These are phyloP conservation scores for Atherinomorus stipes DNA, from an alignment of 2,113 vertebrate genomes.

Conservation along the genomic window DNA sequence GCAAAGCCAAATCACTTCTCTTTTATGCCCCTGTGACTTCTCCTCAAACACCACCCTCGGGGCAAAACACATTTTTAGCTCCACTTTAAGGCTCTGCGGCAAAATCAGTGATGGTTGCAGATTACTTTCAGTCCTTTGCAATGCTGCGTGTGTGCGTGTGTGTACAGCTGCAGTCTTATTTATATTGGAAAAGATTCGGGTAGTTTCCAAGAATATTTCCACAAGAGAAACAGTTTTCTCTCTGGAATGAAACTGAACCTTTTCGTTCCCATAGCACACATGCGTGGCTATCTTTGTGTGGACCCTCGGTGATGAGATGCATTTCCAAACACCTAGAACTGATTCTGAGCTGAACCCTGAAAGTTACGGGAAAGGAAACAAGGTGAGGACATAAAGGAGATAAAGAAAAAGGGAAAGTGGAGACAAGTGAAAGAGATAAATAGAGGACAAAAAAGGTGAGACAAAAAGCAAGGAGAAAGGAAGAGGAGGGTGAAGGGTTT, in stretches of 20 bases:
- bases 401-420: neutral
- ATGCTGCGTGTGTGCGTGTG: constrained; percentile 23
- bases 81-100: constrained; percentile 1
- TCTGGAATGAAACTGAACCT: constrained; percentile 52
- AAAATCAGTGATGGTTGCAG: constrained; percentile 22
- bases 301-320: neutral
- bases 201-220: constrained; percentile 70
- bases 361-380: neutral
- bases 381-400: neutral
- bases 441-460: neutral
- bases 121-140: constrained; percentile 30
- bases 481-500: neutral
- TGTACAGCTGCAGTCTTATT: constrained; percentile 86
- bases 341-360: neutral
- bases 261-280: constrained; percentile 20
- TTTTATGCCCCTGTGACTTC: constrained; percentile 7
- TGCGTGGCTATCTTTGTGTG: constrained; percentile 5
- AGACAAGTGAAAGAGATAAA: neutral
- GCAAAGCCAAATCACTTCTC: neutral
- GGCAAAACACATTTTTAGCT: constrained; percentile 11
- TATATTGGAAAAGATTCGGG: constrained; percentile 83
- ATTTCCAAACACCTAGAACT: neutral
- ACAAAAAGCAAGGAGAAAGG: neutral
- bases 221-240: constrained; percentile 53
- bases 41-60: constrained; percentile 8